Percentiles rank a stretch among this genome's conserved stretches.
These are phyloP conservation scores for Suncus etruscus DNA, from an alignment of 2,113 vertebrate genomes.

Conservation along the genomic window DNA sequence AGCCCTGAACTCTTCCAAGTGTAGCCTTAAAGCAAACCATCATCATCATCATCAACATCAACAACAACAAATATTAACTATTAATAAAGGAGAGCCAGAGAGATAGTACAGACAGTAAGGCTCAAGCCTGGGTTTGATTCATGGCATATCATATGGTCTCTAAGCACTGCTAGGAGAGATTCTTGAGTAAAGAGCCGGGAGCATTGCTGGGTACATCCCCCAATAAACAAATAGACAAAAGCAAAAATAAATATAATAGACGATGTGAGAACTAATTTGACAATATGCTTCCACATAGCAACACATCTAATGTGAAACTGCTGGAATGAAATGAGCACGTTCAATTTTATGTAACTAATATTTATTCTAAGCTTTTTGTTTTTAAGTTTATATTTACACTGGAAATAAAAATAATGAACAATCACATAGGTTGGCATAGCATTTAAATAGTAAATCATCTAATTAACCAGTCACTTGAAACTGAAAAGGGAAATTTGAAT, in stretches of 20 bases:
- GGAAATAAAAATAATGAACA: slow-evolving; percentile 70
- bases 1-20: no score
- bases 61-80: no score
- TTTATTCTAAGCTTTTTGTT: slow-evolving; percentile 64
- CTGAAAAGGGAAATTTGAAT: slow-evolving; percentile 68
- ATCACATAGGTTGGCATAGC: slow-evolving; percentile 54
- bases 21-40: no score
- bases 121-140: no score
- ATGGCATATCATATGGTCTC: no score
- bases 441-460: slow-evolving; percentile 73
- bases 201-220: no score
- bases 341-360: slow-evolving; percentile 68
- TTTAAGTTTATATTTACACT: slow-evolving; percentile 65
- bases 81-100: no score
- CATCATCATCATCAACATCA: no score
- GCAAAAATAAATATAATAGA: background rate
- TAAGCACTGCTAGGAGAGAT: no score
- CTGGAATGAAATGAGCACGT: slow-evolving; percentile 14
- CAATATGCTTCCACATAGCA: background rate
- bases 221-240: no score
- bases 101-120: no score
- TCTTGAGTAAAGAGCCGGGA: no score
- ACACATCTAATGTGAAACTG: slow-evolving; percentile 50
- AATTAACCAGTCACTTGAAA: slow-evolving; percentile 74
- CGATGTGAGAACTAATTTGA: background rate